Base-by-base conservation (phyloP, 2,888 invertebrate species). In the Dolomedes plantarius region DNA sequence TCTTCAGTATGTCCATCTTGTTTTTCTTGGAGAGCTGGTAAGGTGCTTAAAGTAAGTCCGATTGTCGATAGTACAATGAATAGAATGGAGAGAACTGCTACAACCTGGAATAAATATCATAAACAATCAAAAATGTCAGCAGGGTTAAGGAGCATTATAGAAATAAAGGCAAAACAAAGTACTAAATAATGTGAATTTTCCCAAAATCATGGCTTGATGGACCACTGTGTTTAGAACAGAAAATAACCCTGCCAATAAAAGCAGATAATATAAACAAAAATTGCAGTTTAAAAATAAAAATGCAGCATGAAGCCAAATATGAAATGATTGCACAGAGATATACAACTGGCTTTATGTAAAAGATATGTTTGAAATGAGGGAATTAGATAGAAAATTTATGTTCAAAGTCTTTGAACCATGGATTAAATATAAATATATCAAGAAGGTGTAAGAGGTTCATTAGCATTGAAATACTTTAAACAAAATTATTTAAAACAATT, bases 41-140 rank as follows among this genome's bases (percentile, higher is more conserved):
- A 96, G 93, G 99, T 99, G 95, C 98, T 98, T 93, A 99, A 95
- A 92, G 98, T 98, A 93, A 99, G 95, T 92, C 98, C 98, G 93
- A 99, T 97, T 93, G 98, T 98, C 92, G 98, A 98, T 93, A 98
- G 95, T 93, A 98, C 96, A 94, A 99, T 99, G 96, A 99, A 99
- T 94, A 98, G 95, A 94, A 99, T 98, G 93, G 98, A 98, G 93
- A 99, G 97, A 94, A 98, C 97, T 93, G 98, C 98, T 94, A 99
- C 97, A 94, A 97, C 97, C 97, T 97, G 96, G 92, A 95, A 95
- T 74, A 86, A 32, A 86, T 65, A 76, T 75, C 85, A 86, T 67
- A 72, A 64, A 73, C 56, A 82, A 41, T 76, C 75, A 76, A 71
- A 73, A 46, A 50, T 74, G 23, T 56, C 62, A 76, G 72, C 65